A percentile compares a stretch with the other conserved stretches of the same genome.
Evolutionary conservation across 2,797 vertebrate species (phyloP).

Genomic region (Lindbergichthys nudifrons): DNA sequence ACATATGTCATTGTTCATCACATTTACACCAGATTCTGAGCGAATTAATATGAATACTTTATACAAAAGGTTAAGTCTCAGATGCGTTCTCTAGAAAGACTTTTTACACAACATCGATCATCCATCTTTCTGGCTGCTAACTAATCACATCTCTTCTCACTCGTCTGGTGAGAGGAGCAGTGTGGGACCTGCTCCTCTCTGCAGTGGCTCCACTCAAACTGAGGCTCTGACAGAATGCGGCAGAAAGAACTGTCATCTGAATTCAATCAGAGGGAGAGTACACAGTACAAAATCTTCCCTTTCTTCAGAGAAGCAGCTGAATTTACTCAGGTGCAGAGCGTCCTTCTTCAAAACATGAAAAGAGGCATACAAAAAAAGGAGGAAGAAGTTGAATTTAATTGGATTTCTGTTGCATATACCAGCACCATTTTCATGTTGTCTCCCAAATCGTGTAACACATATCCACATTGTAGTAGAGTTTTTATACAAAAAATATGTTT

Average conservation of each 20-base stretch:
- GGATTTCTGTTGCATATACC: constrained; percentile 10
- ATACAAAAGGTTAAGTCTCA: background rate
- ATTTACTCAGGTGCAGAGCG: constrained; percentile 47
- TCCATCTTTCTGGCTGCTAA: constrained; percentile 48
- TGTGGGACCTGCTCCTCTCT: constrained; percentile 65
- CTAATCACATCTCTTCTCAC: constrained; percentile 47
- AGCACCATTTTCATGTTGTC: background rate
- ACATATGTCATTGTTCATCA: constrained; percentile 11
- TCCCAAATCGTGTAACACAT: background rate
- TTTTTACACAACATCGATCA: constrained; percentile 46
- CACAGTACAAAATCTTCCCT: constrained; percentile 43
- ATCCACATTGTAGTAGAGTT: background rate
- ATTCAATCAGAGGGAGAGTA: constrained; percentile 63
- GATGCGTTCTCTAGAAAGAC: constrained; percentile 17
- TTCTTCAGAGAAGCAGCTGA: constrained; percentile 31
- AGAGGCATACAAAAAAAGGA: background rate
- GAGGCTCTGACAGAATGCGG: constrained; percentile 79
- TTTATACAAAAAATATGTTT: constrained; percentile 4
- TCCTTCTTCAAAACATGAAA: constrained; percentile 30
- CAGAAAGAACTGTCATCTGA: constrained; percentile 73
- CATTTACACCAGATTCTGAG: constrained; percentile 10
- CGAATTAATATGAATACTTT: background rate
- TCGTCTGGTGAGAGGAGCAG: constrained; percentile 50
- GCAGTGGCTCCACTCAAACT: constrained; percentile 67
- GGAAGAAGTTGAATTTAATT: background rate